Base-by-base conservation (phyloP, 2,888 invertebrate species). In the Conistra vaccinii region DNA sequence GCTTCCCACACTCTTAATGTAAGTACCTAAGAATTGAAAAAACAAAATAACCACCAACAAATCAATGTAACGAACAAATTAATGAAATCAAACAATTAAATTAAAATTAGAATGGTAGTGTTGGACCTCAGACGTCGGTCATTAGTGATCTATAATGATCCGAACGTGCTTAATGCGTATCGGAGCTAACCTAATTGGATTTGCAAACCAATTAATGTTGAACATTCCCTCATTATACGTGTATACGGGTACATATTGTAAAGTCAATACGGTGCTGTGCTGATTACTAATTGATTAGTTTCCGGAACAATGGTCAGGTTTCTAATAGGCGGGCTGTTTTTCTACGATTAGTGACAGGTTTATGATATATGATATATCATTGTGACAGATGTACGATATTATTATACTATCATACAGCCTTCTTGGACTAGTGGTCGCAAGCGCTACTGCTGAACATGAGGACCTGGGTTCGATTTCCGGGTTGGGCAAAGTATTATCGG, bases 131-230 rank as follows among this genome's bases (percentile, higher is more conserved):
- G 90, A 90, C 90, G 89, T 82, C 85, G 90, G 89, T 94, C 94
- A 95, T 95, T 95, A 95, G 93, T 91, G 93, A 93, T 93, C 93
- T 89, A 93, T 95, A 95, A 95, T 95, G 94, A 94, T 92, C 83
- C 81, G 90, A 86, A 91, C 95, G 95, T 96, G 94, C 94, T 92
- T 93, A 94, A 93, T 94, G 92, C 94, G 91, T 93, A 93, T 90
- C 90, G 91, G 86, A 91, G 90, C 90, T 89, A 86, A 91, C 92
- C 92, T 95, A 95, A 96, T 96, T 96, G 95, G 95, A 95, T 96
- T 93, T 94, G 94, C 95, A 92, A 94, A 95, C 93, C 95, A 96
- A 96, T 96, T 96, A 95, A 94, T 94, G 94, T 89, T 91, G 92
- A 93, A 93, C 93, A 94, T 92, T 90, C 91, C 87, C 92, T 94